phyloP scores from a whole-genome alignment of 2,797 vertebrate genomes.

The Darevskia nairensis region DNA sequence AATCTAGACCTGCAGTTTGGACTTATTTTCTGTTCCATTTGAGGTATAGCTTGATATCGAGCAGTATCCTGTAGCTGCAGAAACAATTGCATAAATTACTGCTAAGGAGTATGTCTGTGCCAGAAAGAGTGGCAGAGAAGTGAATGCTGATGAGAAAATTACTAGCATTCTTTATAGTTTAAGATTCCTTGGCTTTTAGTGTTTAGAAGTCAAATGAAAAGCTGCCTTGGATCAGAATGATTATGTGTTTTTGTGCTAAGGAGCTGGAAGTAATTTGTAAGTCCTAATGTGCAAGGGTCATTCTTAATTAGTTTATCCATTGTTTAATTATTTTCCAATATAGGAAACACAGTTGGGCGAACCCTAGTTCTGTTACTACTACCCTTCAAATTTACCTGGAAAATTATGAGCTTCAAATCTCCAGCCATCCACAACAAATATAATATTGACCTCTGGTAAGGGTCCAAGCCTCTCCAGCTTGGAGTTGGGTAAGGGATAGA shows the following conservation, averaged over 20 bases:
- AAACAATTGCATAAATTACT: background rate
- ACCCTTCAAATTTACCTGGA: background rate
- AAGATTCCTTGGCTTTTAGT: background rate
- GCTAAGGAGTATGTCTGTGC: background rate
- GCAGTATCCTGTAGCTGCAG: background rate
- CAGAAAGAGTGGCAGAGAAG: background rate
- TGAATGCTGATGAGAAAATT: background rate
- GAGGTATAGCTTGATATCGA: background rate
- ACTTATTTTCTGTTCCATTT: conserved; percentile 51
- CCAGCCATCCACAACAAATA: background rate
- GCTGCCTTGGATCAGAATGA: background rate
- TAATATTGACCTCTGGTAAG: too few species aligned
- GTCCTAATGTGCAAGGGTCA: background rate
- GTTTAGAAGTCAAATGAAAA: background rate
- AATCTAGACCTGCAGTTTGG: conserved; percentile 44
- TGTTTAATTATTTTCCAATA: background rate
- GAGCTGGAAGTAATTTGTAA: background rate
- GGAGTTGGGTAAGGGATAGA: too few species aligned
- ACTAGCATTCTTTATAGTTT: conserved; percentile 16
- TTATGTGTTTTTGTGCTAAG: background rate
- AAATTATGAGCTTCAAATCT: background rate
- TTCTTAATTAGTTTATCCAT: background rate
- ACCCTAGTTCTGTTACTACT: background rate
- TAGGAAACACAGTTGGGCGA: background rate
- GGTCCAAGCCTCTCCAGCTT: too few species aligned